Evolutionary conservation across 2,113 vertebrate species (phyloP).

Genomic region (Meriones unguiculatus): DNA sequence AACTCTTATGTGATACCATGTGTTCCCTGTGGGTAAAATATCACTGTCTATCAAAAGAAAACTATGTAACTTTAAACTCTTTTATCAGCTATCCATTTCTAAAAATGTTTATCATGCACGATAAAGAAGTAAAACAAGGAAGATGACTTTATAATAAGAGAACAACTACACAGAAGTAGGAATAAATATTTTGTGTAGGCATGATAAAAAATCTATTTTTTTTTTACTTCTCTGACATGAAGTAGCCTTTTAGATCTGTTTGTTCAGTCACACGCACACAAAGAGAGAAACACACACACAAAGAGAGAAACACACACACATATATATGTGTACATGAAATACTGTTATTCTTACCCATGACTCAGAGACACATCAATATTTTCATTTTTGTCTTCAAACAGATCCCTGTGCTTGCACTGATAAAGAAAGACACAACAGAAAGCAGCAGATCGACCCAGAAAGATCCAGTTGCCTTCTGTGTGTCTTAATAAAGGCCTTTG

Average conservation of each 20-base stretch:
- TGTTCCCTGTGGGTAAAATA: background rate
- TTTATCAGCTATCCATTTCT: background rate
- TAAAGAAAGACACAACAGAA: background rate
- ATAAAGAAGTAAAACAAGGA: background rate
- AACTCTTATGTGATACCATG: no score
- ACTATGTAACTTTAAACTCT: background rate
- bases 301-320: background rate
- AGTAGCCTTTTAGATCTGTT: background rate
- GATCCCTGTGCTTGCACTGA: background rate
- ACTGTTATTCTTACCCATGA: background rate
- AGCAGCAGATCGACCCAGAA: background rate
- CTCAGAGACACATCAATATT: fast-evolving
- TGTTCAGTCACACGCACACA: background rate
- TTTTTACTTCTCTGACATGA: background rate
- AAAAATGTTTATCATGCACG: background rate
- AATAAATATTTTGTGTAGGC: background rate
- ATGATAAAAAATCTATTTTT: background rate
- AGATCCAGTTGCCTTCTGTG: fast-evolving
- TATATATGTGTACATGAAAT: background rate
- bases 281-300: background rate
- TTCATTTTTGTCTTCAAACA: background rate
- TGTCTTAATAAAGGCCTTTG: no score
- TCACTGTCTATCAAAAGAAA: background rate
- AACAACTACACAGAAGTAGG: background rate
- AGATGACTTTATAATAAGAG: background rate